phyloP scores from a whole-genome alignment of 2,888 invertebrate species.

The Spilosoma lubricipeda region DNA sequence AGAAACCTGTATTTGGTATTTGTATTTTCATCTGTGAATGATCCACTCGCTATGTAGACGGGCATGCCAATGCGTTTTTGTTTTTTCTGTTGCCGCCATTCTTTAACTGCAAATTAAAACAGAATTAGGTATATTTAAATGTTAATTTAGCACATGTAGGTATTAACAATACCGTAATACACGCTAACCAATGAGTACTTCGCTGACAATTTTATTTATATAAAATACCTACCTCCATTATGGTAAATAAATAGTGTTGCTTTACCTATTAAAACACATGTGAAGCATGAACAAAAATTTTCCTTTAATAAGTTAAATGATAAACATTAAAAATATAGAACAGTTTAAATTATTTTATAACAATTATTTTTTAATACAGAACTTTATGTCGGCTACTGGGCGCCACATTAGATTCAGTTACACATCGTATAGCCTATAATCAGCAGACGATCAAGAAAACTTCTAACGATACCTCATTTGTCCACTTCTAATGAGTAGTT shows the following conservation, averaged over 20 bases:
- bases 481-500: too few species aligned
- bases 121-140: neutral
- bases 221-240: neutral
- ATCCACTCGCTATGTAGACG: slow-evolving; percentile 95
- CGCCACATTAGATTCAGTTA: too few species aligned
- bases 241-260: neutral
- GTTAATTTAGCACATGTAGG: too few species aligned
- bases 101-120: slow-evolving; percentile 86
- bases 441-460: too few species aligned
- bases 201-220: neutral
- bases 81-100: slow-evolving; percentile 88
- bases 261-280: neutral
- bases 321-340: too few species aligned
- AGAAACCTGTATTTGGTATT: slow-evolving; percentile 95
- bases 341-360: too few species aligned
- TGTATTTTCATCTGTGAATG: slow-evolving; percentile 89
- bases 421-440: too few species aligned
- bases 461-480: too few species aligned
- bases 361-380: too few species aligned
- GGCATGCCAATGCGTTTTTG: slow-evolving; percentile 93
- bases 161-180: too few species aligned
- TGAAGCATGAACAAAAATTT: neutral
- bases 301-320: neutral
- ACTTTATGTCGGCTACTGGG: too few species aligned
- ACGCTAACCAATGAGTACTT: neutral